Percentiles rank a stretch among this genome's conserved stretches.
These are phyloP conservation scores for Tetragnatha montana DNA, from an alignment of 2,888 invertebrate species.

Conservation along the genomic window DNA sequence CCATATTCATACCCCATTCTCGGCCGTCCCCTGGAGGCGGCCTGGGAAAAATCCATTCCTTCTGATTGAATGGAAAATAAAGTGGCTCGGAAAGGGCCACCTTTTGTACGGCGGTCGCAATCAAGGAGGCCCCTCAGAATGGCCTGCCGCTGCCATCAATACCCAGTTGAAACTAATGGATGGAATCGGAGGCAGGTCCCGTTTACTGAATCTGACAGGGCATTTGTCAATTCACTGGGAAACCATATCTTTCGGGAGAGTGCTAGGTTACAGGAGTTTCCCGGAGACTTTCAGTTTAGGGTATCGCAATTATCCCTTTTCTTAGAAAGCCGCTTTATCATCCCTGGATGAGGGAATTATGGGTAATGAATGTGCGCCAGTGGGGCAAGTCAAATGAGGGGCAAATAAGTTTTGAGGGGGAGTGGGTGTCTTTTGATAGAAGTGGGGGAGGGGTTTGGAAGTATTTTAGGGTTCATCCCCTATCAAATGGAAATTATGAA, in stretches of 20 bases:
- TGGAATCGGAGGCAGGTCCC: conserved; percentile 59
- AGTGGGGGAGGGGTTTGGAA: too few species aligned
- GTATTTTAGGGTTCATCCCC: too few species aligned
- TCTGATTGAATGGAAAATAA: conserved; percentile 61
- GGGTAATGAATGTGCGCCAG: not conserved
- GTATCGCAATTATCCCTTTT: conserved; percentile 66
- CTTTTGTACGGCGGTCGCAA: conserved; percentile 33
- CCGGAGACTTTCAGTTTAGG: conserved; percentile 61
- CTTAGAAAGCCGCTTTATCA: conserved; percentile 62
- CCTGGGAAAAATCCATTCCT: conserved; percentile 8
- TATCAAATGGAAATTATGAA: too few species aligned
- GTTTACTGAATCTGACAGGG: conserved; percentile 67
- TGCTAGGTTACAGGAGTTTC: conserved; percentile 60
- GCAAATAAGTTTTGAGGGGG: not conserved
- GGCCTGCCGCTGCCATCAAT: conserved; percentile 68
- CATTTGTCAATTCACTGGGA: conserved; percentile 63
- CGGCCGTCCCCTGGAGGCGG: too few species aligned
- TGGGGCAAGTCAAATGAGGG: conserved; percentile 49
- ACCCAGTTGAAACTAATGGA: conserved; percentile 62
- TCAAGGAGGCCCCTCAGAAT: conserved; percentile 53
- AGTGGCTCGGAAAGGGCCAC: conserved; percentile 27
- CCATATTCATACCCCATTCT: too few species aligned
- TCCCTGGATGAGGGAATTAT: conserved; percentile 1
- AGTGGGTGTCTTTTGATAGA: too few species aligned
- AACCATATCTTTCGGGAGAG: conserved; percentile 54